Evolutionary conservation across 2,888 invertebrate genomes (phyloP), one percentile per base, ranked within the genome.

Genomic region (Atethmia centrago): DNA sequence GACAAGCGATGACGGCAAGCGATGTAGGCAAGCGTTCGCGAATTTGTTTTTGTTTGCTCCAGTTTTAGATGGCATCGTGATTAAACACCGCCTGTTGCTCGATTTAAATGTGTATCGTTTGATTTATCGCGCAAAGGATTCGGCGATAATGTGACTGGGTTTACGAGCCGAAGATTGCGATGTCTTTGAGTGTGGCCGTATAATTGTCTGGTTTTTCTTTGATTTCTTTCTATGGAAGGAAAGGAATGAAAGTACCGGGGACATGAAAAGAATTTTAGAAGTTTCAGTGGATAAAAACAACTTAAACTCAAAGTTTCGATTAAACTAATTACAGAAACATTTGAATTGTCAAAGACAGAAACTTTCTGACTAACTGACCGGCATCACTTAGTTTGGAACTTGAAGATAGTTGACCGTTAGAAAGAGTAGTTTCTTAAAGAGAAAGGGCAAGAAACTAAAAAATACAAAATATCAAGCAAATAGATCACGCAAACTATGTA

Each of bases 11-110:
- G 51, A 14, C 53, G 8, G 58, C 70, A 72, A 76, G 76, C 77
- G 79, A 80, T 75, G 84, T 65, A 74, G 73, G 85, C 80, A 78
- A 85, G 67, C 66, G 63, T 73, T 78, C 69, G 68, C 72, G 84
- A 87, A 85, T 81, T 87, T 76, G 77, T 85, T 84, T 77, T 88
- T 88, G 83, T 89, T 85, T 82, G 78, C 71, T 55, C 77, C 81
- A 82, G 61, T 83, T 85, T 74, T 64, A 73, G 81, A 80, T 79
- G 62, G 67, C 70, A 71, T 66, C 65, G 70, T 77, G 83, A 87
- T 89, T 89, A 85, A 82, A 82, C 73, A 79, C 80, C 71, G 88
- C 88, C 89, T 89, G 88, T 88, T 88, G 88, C 88, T 59, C 82
- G 63, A 84, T 85, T 85, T 85, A 80, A 88, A 89, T 82, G 82